Conservation (phyloP, 2,797 vertebrate genomes). For the Varecia variegata region DNA sequence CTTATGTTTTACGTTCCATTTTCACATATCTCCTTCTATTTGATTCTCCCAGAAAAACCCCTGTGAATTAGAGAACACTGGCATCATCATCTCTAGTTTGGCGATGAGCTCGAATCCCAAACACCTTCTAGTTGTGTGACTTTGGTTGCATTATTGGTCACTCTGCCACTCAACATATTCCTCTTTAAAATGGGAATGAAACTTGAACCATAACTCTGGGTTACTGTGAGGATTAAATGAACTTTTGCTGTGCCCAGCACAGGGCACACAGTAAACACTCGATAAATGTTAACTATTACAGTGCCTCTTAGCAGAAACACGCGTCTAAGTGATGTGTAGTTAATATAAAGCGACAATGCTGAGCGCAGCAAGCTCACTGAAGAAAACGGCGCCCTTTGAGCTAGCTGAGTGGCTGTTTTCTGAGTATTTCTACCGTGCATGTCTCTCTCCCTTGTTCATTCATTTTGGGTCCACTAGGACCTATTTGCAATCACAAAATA, state of each 20-base stretch:
- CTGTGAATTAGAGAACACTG: neutral
- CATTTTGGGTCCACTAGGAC: neutral
- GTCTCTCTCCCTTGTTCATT: neutral
- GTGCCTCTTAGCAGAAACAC: neutral
- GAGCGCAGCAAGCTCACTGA: neutral
- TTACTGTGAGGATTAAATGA: neutral
- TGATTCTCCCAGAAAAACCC: neutral
- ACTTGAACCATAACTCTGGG: neutral
- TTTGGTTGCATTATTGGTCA: neutral
- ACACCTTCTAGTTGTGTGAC: neutral
- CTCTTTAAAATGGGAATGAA: neutral
- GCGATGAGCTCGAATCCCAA: neutral
- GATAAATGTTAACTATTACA: neutral
- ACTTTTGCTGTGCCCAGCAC: neutral
- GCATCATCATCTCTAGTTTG: neutral
- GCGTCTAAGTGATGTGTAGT: neutral
- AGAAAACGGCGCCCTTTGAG: rapidly evolving
- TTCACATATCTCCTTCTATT: neutral
- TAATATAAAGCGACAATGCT: neutral
- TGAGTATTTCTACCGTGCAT: neutral
- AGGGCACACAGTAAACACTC: neutral
- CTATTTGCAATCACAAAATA: neutral
- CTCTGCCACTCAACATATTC: neutral
- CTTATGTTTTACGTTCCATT: neutral
- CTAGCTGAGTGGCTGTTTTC: neutral